phyloP scores from a whole-genome alignment of 2,797 vertebrate species.

The Chiroxiphia lanceolata region DNA sequence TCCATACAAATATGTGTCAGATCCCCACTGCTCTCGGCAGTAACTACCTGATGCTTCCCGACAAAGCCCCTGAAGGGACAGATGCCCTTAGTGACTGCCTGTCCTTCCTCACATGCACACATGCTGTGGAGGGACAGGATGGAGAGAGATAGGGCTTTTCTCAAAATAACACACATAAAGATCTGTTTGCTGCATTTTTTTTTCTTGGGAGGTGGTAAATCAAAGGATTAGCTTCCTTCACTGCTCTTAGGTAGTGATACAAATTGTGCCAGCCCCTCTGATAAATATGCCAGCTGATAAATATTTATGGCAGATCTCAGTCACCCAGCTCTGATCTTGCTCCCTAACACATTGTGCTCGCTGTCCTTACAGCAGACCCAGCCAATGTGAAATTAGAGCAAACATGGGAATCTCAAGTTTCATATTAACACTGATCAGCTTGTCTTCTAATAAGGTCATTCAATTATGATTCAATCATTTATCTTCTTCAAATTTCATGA shows the following conservation, averaged over 20 bases:
- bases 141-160: neutral
- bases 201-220: neutral
- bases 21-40: neutral
- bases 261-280: neutral
- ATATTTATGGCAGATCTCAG: neutral
- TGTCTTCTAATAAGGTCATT: neutral
- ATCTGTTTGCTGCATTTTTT: neutral
- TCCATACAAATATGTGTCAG: neutral
- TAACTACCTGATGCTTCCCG: neutral
- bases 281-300: neutral
- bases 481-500: neutral
- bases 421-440: neutral
- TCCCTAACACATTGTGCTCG: neutral
- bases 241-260: neutral
- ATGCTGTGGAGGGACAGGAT: neutral
- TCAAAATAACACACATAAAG: neutral
- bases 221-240: neutral
- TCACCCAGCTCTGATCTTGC: neutral
- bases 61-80: neutral
- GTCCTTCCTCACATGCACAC: neutral
- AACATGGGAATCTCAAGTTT: neutral
- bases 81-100: neutral
- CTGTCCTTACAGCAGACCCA: fast-evolving
- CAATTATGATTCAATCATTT: neutral
- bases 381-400: neutral